These are phyloP conservation scores for Datnioides undecimradiatus DNA, from an alignment of 2,113 vertebrate genomes.

Conservation along the genomic window DNA sequence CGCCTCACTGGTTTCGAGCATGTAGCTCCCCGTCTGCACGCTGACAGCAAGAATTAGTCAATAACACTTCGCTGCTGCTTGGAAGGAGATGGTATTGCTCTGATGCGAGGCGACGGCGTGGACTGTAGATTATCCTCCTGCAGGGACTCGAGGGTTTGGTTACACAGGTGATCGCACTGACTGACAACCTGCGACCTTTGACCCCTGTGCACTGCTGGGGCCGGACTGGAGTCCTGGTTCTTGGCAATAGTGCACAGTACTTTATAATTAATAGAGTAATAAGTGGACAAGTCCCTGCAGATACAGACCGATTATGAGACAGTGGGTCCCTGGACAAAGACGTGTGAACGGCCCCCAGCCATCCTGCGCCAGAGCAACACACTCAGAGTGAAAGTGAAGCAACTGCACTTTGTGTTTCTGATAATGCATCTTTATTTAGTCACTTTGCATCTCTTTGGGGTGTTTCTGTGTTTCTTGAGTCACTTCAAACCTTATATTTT, in stretches of 20 bases:
- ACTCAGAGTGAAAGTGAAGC: too few relatives aligned
- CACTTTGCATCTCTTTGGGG: neutral
- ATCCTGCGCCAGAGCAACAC: too few relatives aligned
- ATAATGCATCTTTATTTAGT: neutral
- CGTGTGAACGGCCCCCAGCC: too few relatives aligned
- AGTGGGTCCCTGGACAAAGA: too few relatives aligned
- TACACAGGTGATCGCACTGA: slow-evolving; percentile 33
- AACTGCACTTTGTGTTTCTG: too few relatives aligned
- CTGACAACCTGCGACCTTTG: slow-evolving; percentile 20
- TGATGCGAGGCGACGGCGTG: neutral
- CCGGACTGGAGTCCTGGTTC: neutral
- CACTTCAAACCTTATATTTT: too few relatives aligned
- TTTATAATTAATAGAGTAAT: neutral
- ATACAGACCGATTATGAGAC: too few relatives aligned
- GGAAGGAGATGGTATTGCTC: slow-evolving; percentile 21
- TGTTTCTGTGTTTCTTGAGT: too few relatives aligned
- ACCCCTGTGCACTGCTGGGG: neutral
- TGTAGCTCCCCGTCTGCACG: slow-evolving; percentile 5
- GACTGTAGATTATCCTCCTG: neutral
- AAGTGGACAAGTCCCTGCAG: too few relatives aligned
- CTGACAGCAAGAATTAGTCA: slow-evolving; percentile 51
- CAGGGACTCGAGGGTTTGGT: slow-evolving; percentile 23
- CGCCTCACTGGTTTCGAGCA: slow-evolving; percentile 19
- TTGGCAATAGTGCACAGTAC: neutral
- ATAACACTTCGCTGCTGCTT: slow-evolving; percentile 20